These are phyloP conservation scores for Coccyzus lansbergi DNA, from an alignment of 2,797 vertebrate genomes.

Conservation along the genomic window DNA sequence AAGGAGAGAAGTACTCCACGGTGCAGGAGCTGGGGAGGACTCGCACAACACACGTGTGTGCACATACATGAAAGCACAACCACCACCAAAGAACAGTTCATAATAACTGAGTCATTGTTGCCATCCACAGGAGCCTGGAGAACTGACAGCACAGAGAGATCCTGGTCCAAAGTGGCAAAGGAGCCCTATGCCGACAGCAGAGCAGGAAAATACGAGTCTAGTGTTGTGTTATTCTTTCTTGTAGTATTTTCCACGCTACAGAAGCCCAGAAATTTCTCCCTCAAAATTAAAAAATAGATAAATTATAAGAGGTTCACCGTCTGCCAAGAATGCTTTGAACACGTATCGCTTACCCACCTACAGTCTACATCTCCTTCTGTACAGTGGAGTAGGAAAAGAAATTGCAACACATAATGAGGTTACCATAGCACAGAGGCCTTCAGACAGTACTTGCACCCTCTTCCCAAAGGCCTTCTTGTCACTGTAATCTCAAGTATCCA, in stretches of 20 bases:
- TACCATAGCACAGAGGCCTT: not conserved
- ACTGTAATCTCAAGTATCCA: not conserved
- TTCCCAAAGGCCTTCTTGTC: conserved; percentile 21
- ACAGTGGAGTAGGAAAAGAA: conserved; percentile 2
- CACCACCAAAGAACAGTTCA: not conserved
- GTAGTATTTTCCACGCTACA: not conserved
- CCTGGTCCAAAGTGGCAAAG: conserved; percentile 44
- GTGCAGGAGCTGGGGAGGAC: not conserved
- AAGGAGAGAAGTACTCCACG: too few relatives aligned
- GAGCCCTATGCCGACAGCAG: not conserved
- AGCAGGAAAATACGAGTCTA: conserved; percentile 23
- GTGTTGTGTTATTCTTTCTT: not conserved
- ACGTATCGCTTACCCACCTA: not conserved
- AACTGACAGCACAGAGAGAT: conserved; percentile 3
- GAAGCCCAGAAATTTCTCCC: not conserved
- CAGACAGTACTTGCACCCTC: not conserved
- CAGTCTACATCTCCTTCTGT: not conserved
- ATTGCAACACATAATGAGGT: conserved; percentile 25
- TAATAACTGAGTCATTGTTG: conserved; percentile 67
- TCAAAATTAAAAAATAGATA: not conserved
- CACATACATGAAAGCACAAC: not conserved
- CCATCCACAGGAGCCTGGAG: conserved; percentile 68
- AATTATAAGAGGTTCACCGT: not conserved
- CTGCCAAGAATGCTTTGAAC: conserved; percentile 5
- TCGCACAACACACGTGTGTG: accelerated